Percentiles rank a stretch among this genome's conserved stretches.
Conservation (phyloP, 2,888 invertebrate species). For the Troglohyphantes excavatus region DNA sequence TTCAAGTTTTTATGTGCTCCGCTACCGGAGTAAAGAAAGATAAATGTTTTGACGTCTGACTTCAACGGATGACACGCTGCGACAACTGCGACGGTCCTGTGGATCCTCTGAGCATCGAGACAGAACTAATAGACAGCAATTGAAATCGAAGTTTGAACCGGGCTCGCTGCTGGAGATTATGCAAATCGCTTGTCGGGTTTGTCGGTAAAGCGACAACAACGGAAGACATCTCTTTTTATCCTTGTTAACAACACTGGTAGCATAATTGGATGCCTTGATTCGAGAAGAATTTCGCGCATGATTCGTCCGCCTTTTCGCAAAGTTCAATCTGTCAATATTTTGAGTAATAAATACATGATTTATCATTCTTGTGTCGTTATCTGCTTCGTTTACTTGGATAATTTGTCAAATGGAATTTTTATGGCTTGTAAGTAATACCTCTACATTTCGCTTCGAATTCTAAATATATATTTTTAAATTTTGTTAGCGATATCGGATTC, state of each 20-base stretch:
- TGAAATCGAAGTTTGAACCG: constrained; percentile 21
- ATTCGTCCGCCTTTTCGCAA: constrained; percentile 10
- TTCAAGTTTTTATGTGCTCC: constrained; percentile 52
- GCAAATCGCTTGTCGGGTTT: constrained; percentile 28
- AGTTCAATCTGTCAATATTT: constrained; percentile 26
- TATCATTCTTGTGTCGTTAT: not conserved
- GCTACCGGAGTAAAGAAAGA: constrained; percentile 49
- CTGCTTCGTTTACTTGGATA: not conserved
- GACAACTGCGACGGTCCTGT: constrained; percentile 29
- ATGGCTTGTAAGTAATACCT: not conserved
- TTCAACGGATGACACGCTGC: constrained; percentile 42
- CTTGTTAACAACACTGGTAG: constrained; percentile 24
- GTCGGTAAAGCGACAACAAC: constrained; percentile 12
- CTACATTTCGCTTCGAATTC: too few relatives aligned
- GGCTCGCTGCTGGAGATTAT: constrained; percentile 26
- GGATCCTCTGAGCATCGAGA: not conserved
- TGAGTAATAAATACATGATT: not conserved
- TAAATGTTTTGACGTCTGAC: constrained; percentile 60
- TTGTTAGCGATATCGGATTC: too few relatives aligned
- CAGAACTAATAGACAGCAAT: constrained; percentile 22
- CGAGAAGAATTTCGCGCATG: constrained; percentile 35
- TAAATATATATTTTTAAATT: too few relatives aligned
- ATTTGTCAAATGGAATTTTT: not conserved
- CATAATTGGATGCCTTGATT: not conserved
- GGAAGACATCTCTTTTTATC: constrained; percentile 28